Percentiles rank a stretch among this genome's conserved stretches.
Evolutionary conservation across 2,113 vertebrate species (phyloP).

Genomic region (Poicephalus meyeri): DNA sequence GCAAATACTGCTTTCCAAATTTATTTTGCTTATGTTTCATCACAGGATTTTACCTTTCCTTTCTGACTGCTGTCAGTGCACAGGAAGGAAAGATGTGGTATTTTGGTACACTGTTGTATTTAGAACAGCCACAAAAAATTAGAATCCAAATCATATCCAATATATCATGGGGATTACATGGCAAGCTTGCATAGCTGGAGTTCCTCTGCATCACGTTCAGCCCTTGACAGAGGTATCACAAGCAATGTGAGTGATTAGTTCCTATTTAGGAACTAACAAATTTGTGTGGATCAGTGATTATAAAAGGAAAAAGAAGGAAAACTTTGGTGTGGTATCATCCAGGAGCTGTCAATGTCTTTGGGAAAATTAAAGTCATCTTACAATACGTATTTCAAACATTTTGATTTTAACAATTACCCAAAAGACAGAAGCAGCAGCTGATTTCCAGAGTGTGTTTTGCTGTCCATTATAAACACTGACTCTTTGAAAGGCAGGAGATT

Average conservation of each 20-base stretch:
- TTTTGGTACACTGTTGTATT: background rate
- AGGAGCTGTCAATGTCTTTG: slow-evolving; percentile 2
- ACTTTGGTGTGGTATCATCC: background rate
- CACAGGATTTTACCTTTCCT: background rate
- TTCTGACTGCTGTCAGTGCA: background rate
- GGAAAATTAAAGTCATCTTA: slow-evolving; percentile 20
- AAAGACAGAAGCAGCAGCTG: background rate
- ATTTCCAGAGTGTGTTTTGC: background rate
- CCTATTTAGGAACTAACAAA: slow-evolving; percentile 5
- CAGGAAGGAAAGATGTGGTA: background rate
- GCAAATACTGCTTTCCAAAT: background rate
- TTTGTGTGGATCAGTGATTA: slow-evolving; percentile 31
- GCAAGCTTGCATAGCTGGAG: background rate
- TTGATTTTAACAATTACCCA: slow-evolving; percentile 20
- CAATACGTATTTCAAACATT: background rate
- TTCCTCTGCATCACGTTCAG: background rate
- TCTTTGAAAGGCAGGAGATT: background rate
- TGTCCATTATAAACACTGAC: background rate
- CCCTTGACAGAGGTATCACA: background rate
- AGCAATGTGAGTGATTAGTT: background rate
- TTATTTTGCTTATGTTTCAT: background rate
- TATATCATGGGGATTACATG: background rate
- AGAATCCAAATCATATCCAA: background rate
- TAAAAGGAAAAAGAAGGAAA: slow-evolving; percentile 33
- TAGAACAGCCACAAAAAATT: slow-evolving; percentile 13